Base-by-base conservation (phyloP, 2,113 vertebrate genomes). In the Zingel zingel region DNA sequence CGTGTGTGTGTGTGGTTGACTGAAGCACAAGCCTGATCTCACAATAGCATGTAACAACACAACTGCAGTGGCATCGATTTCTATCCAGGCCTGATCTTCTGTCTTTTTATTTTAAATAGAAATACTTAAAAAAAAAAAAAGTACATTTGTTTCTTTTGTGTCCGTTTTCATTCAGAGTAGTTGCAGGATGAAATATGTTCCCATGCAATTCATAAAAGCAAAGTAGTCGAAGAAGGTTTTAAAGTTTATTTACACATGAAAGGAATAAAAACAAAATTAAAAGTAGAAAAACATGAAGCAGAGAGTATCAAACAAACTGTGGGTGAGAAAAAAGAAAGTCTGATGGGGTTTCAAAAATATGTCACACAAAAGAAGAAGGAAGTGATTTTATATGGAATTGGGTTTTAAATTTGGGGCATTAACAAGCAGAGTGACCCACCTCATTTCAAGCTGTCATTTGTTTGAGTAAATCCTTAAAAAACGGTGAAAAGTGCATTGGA, bases 211-310 rank as follows among this genome's bases (percentile, higher is more conserved):
- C 51, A 43, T 11, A 14, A 43, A 45, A 23, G 43, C 14, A 66
- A 43, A 50, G 27, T 1, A 21, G 12, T 10, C 1, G 3, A 7
- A 33, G 13, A 58, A 13, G 51, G 11, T 53, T 76, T 71, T 57
- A 1, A 16, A 18, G 30, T 64, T 79, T 54, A 27, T 77, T 81
- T 86, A 36, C 47, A 68, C 62, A 77, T 56, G 2, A 77, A 77
- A 56, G 23, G 12, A 48, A 16, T 47, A 53, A 62, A 77, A 73
- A 54, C 2, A 43, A 36, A 48, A 9, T 43, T 11, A 6, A 16
- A 83, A n/a, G 19, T 39, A 27, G 1, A 15, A 21, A 30, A 53
- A 8, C 3, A 25, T 21, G 39, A 30, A 1, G 8, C 15, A 25
- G 45, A 57, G 4, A 66, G 45, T 16, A 12, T 23, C 4, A 47